Percentiles rank a stretch among this genome's conserved stretches.
These are phyloP conservation scores for Xiphias gladius DNA, from an alignment of 2,113 vertebrate species.

Conservation along the genomic window DNA sequence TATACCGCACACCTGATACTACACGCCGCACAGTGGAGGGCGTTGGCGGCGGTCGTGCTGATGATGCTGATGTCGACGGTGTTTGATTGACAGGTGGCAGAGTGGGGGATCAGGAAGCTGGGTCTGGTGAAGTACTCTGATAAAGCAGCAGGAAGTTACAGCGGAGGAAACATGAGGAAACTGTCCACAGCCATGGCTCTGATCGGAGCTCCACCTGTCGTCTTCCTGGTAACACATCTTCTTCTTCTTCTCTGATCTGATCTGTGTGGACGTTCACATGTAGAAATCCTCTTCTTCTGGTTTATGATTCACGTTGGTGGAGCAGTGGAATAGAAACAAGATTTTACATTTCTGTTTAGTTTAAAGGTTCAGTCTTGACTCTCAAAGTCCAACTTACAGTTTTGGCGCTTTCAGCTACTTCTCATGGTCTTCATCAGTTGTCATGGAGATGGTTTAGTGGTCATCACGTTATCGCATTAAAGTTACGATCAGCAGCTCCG, in stretches of 20 bases:
- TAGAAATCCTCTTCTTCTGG: not conserved
- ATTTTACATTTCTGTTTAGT: no score
- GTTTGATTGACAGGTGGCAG: slow-evolving; percentile 86
- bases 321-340: no score
- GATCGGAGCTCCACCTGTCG: slow-evolving; percentile 95
- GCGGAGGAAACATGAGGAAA: slow-evolving; percentile 96
- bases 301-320: no score
- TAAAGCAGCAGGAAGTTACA: slow-evolving; percentile 94
- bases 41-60: not conserved
- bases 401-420: no score
- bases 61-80: not conserved
- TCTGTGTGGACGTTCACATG: no score
- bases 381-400: no score
- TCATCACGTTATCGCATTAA: no score
- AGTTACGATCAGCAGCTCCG: no score
- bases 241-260: not conserved
- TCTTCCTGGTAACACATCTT: slow-evolving; percentile 90
- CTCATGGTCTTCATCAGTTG: not conserved
- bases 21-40: not conserved
- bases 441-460: not conserved
- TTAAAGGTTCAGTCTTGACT: no score
- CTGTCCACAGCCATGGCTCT: slow-evolving; percentile 98
- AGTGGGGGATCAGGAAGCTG: slow-evolving; percentile 96
- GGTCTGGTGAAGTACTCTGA: slow-evolving; percentile 94
- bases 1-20: not conserved